phyloP scores from a whole-genome alignment of 2,888 invertebrate genomes.

The Zhengitettix transpicula region DNA sequence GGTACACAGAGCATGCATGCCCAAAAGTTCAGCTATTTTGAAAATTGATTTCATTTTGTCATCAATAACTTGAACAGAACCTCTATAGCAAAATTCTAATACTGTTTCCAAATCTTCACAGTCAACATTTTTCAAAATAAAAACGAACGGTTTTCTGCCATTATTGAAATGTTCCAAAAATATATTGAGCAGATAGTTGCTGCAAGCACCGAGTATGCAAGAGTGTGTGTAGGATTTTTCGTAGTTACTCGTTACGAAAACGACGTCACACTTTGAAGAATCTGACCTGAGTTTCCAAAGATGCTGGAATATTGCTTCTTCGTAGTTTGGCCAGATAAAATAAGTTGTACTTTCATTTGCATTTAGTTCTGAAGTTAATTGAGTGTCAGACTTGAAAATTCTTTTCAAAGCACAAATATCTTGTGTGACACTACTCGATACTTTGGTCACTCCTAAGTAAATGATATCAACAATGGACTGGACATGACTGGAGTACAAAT shows the following conservation, averaged over 20 bases:
- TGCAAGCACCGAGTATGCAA: slow-evolving; percentile 5
- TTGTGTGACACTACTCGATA: neutral
- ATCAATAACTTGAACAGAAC: slow-evolving; percentile 1
- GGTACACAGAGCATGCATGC: slow-evolving; percentile 6
- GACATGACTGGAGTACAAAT: too few relatives aligned
- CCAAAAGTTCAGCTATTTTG: slow-evolving; percentile 7
- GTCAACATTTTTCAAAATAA: slow-evolving; percentile 6
- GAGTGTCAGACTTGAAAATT: neutral
- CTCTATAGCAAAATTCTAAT: slow-evolving; percentile 11
- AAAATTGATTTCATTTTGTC: slow-evolving; percentile 2
- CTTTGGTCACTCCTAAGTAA: neutral
- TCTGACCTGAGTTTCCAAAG: slow-evolving; percentile 4
- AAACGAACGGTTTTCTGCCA: slow-evolving; percentile 4
- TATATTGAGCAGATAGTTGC: slow-evolving; percentile 4
- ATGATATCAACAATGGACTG: neutral
- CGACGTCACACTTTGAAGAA: slow-evolving; percentile 2
- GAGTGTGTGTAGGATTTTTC: slow-evolving; percentile 3
- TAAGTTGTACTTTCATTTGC: neutral
- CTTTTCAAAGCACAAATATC: neutral
- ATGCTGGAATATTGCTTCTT: slow-evolving; percentile 2
- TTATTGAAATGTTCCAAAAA: neutral
- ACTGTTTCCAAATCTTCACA: slow-evolving; percentile 8
- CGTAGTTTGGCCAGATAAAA: slow-evolving; percentile 2
- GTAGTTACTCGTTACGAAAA: slow-evolving; percentile 6
- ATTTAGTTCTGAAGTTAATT: neutral